Evolutionary conservation across 2,797 vertebrate species (phyloP).

Genomic region (Cuniculus paca): DNA sequence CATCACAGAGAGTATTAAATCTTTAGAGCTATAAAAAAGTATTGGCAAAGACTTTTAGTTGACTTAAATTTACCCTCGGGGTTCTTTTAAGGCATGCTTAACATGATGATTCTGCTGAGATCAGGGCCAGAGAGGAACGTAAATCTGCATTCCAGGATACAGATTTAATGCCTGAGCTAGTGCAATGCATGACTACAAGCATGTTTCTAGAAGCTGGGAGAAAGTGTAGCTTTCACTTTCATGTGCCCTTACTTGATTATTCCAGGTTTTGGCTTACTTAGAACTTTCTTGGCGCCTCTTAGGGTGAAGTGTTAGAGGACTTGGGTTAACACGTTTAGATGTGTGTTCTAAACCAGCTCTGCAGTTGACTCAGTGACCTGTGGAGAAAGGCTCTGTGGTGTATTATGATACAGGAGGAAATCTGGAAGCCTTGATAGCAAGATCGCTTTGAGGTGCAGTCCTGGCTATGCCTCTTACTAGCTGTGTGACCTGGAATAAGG

Average conservation of each 20-base stretch:
- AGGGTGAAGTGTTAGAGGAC: not conserved
- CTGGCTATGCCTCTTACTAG: not conserved
- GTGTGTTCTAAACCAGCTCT: not conserved
- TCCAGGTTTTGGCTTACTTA: not conserved
- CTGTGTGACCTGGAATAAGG: not conserved
- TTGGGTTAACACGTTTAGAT: not conserved
- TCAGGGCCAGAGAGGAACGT: not conserved
- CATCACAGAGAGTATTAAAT: not conserved
- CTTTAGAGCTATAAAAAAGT: not conserved
- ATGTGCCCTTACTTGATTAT: not conserved
- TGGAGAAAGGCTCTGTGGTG: not conserved
- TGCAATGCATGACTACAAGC: not conserved
- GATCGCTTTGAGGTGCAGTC: not conserved
- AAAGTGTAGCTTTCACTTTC: not conserved
- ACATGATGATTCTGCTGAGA: constrained; percentile 6
- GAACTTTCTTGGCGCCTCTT: not conserved
- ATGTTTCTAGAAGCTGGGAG: not conserved
- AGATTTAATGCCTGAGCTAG: not conserved
- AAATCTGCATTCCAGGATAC: not conserved
- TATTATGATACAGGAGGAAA: not conserved
- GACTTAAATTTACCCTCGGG: constrained; percentile 3
- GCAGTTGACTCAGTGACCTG: not conserved
- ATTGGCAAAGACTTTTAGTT: constrained; percentile 11
- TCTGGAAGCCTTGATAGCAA: not conserved
- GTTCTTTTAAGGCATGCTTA: not conserved